Evolutionary conservation across 1,140 invertebrate genomes (phyloP), one percentile per base, ranked within the genome.

Genomic region (Halyomorpha halys): DNA sequence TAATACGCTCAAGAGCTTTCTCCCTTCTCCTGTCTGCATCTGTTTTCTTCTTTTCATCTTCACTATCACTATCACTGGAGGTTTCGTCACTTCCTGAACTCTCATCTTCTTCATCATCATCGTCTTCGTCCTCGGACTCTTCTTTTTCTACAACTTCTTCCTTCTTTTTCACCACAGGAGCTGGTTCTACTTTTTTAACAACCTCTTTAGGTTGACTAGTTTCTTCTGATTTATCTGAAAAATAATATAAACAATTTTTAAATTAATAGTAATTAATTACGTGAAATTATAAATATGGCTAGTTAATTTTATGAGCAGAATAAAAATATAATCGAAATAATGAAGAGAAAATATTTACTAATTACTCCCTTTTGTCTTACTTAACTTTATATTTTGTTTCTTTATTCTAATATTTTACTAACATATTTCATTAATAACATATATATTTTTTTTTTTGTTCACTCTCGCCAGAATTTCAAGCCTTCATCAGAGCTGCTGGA

Each of bases 11-110:
- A 30, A 79, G 70, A 1, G 82, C 85, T 62, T 79, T 82, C 66
- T 88, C 83, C 67, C 80, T 79, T 49, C 83, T 84, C 63, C 79
- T 81, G 68, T 88, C 85, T 0, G 80, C 80, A 68, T 83, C 81
- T 4, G 81, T 80, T 72, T 79, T 76, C 68, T 78, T 79, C 49
- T 83, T 81, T n/a, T 73, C 73, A 45, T 74, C 73, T 30, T 68
- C 67, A 53, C 69, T 69, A 49, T 64, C 65, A 15, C 16, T 47
- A 18, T 69, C 66, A 23, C 34, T 59, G 27, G 34, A 39, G 13
- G 34, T 39, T 25, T 51, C 59, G 3, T 66, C 65, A 56, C 59
- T 59, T 8, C 44, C 64, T 45, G 15, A 64, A 61, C 15, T 30
- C 19, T 77, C 74, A 16, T 75, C 73, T 68, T 74, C 71, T 56